phyloP scores from a whole-genome alignment of 2,888 invertebrate genomes.

The Mimachlamys varia region DNA sequence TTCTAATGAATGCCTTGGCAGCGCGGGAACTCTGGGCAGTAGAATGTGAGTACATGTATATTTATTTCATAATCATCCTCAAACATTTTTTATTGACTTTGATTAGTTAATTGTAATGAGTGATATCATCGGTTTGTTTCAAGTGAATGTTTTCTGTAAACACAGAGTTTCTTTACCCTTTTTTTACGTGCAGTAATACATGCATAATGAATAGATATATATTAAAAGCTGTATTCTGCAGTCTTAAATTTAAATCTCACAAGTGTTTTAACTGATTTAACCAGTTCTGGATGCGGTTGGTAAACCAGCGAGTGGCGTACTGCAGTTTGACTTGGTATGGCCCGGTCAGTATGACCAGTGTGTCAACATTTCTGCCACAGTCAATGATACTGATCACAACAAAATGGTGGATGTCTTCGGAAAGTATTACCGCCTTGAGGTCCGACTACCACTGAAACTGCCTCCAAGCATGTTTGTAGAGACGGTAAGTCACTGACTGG shows the following conservation, averaged over 20 bases:
- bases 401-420: conserved; percentile 32
- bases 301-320: conserved; percentile 42
- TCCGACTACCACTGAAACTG: not conserved
- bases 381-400: not conserved
- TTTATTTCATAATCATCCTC: not conserved
- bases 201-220: too few relatives aligned
- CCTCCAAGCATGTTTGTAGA: not conserved
- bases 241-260: not conserved
- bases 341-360: conserved; percentile 46
- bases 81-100: too few relatives aligned
- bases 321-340: conserved; percentile 39
- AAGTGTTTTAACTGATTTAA: not conserved
- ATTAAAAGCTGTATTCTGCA: too few relatives aligned
- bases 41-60: conserved; percentile 1
- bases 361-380: not conserved
- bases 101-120: too few relatives aligned
- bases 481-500: not conserved
- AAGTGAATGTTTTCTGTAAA: too few relatives aligned
- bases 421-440: conserved; percentile 35
- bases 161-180: too few relatives aligned
- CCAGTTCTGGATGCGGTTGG: not conserved
- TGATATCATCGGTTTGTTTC: too few relatives aligned
- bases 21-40: not conserved
- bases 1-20: not conserved
- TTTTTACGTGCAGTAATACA: too few relatives aligned